Evolutionary conservation across 2,113 vertebrate species (phyloP).

Genomic region (Amphiprion ocellaris): DNA sequence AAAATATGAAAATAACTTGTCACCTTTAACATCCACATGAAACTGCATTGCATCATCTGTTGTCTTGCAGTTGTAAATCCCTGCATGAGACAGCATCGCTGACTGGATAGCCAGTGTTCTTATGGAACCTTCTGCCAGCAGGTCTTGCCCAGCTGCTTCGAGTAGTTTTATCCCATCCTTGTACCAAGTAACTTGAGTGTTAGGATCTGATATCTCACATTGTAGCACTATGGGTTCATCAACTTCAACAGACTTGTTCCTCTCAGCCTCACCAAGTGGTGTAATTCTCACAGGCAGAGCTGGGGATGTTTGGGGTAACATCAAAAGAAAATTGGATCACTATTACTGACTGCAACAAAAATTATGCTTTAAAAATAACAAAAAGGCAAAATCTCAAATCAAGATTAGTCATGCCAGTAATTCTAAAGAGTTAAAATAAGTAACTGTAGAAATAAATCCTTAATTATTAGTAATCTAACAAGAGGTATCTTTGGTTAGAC

Average conservation of each 20-base stretch:
- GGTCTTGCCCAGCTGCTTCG: conserved; percentile 63
- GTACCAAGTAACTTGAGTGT: conserved; percentile 71
- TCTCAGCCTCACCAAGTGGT: conserved; percentile 73
- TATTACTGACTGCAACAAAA: conserved; percentile 62
- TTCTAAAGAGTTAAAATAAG: conserved; percentile 50
- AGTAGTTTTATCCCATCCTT: conserved; percentile 72
- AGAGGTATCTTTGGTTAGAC: conserved; percentile 65
- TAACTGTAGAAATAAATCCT: conserved; percentile 43
- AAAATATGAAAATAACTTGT: conserved; percentile 51
- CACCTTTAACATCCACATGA: conserved; percentile 86
- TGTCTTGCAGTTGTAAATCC: conserved; percentile 79
- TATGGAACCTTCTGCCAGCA: conserved; percentile 68
- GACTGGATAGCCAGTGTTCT: conserved; percentile 70
- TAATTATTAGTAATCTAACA: conserved; percentile 64
- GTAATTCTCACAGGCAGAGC: conserved; percentile 79
- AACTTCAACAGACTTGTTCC: conserved; percentile 74
- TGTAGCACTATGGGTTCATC: conserved; percentile 69
- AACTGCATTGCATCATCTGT: conserved; percentile 76
- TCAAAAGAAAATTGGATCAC: conserved; percentile 80
- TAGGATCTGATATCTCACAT: conserved; percentile 76
- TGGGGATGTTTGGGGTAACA: conserved; percentile 82
- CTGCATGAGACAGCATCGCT: conserved; percentile 69
- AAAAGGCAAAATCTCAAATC: conserved; percentile 49
- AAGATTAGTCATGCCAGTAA: conserved; percentile 76
- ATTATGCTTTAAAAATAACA: conserved; percentile 38